Evolutionary conservation across 1,140 invertebrate species (phyloP).

Genomic region (Rhagoletis pomonella): DNA sequence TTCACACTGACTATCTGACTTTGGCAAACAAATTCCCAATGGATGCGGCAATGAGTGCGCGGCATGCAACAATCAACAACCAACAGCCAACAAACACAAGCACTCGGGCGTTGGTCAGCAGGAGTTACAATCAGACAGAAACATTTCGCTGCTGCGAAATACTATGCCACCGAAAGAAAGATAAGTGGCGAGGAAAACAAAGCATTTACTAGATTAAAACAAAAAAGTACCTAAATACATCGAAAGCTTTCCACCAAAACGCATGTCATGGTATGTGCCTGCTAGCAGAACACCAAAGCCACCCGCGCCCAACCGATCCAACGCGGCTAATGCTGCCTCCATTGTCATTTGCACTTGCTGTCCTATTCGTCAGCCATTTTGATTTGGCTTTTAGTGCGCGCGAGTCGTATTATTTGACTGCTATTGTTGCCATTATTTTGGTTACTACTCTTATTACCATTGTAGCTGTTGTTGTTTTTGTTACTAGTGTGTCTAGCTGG

Average conservation of each 20-base stretch:
- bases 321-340: too few species aligned
- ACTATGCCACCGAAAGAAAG: too few species aligned
- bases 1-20: not conserved
- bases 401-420: constrained; percentile 31
- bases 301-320: too few species aligned
- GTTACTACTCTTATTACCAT: constrained; percentile 29
- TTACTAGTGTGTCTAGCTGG: constrained; percentile 12
- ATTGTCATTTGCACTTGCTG: not conserved
- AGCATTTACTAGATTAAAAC: too few species aligned
- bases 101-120: not conserved
- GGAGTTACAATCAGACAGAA: not conserved
- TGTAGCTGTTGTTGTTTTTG: constrained; percentile 9
- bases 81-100: too few species aligned
- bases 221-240: too few species aligned
- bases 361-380: constrained; percentile 47
- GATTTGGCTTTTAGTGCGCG: constrained; percentile 23
- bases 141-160: not conserved
- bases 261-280: too few species aligned
- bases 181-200: too few species aligned
- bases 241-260: too few species aligned
- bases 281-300: too few species aligned
- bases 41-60: not conserved
- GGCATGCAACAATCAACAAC: not conserved
- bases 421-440: constrained; percentile 52
- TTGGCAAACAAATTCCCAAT: not conserved